These are phyloP conservation scores for Chrysolina americana DNA, from an alignment of 2,888 invertebrate genomes.

Conservation along the genomic window DNA sequence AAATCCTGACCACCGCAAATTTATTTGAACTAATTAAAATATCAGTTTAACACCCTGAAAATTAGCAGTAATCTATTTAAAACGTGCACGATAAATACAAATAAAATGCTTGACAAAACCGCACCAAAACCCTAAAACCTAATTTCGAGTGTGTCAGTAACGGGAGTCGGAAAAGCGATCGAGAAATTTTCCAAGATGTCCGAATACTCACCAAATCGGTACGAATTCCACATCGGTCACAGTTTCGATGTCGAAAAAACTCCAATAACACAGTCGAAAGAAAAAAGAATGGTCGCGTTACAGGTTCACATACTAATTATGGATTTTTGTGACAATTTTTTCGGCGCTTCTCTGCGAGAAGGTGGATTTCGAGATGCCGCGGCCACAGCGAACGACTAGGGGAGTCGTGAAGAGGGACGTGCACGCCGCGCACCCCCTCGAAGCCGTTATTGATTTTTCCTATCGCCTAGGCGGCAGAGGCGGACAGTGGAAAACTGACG, in stretches of 20 bases:
- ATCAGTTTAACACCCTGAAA: not conserved
- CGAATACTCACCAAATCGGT: conserved; percentile 49
- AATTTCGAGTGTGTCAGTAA: conserved; percentile 34
- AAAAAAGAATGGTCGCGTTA: conserved; percentile 25
- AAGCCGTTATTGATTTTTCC: conserved; percentile 63
- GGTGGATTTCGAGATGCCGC: conserved; percentile 45
- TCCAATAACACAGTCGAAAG: conserved; percentile 34
- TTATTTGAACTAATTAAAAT: not conserved
- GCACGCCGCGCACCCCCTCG: conserved; percentile 58
- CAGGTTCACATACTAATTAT: conserved; percentile 46
- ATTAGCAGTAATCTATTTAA: not conserved
- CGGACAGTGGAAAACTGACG: conserved; percentile 17
- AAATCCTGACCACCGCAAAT: conserved; percentile 19
- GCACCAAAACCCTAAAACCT: conserved; percentile 21
- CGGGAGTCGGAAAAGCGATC: not conserved
- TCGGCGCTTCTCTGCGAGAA: conserved; percentile 36
- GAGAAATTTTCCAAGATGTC: conserved; percentile 45
- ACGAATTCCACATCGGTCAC: conserved; percentile 46
- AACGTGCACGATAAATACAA: not conserved
- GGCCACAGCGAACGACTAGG: conserved; percentile 51
- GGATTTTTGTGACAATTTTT: conserved; percentile 45
- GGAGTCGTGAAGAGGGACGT: conserved; percentile 49
- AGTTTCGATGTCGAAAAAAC: conserved; percentile 21
- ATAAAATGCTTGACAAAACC: not conserved
- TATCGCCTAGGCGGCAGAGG: conserved; percentile 44